A percentile compares a stretch with the other conserved stretches of the same genome.
These are phyloP conservation scores for Drosophila serrata DNA, from an alignment of 1,140 invertebrate genomes.

Conservation along the genomic window DNA sequence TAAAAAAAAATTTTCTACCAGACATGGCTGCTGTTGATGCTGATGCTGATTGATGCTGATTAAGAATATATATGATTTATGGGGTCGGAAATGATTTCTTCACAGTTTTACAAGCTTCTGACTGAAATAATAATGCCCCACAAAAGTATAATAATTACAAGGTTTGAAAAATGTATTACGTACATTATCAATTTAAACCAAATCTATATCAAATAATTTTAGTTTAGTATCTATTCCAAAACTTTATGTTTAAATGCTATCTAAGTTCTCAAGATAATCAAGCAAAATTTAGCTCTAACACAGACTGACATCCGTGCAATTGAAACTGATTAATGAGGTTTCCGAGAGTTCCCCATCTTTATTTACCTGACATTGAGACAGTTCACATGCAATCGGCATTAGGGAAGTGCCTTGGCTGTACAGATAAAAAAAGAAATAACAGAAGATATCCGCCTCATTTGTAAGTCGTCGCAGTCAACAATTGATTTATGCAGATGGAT, in stretches of 20 bases:
- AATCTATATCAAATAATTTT: no score
- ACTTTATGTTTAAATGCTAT: background rate
- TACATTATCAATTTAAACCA: no score
- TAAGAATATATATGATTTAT: no score
- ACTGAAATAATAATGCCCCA: no score
- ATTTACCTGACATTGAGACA: slow-evolving; percentile 31
- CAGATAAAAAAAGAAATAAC: slow-evolving; percentile 1
- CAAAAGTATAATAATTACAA: background rate
- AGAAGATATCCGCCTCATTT: slow-evolving; percentile 45
- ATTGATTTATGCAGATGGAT: slow-evolving; percentile 63
- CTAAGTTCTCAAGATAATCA: background rate
- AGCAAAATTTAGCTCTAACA: background rate
- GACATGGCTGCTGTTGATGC: no score
- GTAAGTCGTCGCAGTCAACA: slow-evolving; percentile 46
- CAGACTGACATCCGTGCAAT: slow-evolving; percentile 12
- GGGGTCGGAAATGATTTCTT: no score
- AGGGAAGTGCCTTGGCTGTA: slow-evolving; percentile 23
- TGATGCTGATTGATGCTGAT: no score
- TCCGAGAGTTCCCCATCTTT: slow-evolving; percentile 2
- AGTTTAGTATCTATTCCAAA: background rate
- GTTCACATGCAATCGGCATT: slow-evolving; percentile 30
- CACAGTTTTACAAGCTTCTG: no score
- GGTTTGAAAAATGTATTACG: no score
- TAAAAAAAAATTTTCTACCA: no score
- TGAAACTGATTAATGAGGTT: slow-evolving; percentile 31